Base-by-base conservation (phyloP, 2,797 vertebrate species). In the Enteromius afrohamiltoni region DNA sequence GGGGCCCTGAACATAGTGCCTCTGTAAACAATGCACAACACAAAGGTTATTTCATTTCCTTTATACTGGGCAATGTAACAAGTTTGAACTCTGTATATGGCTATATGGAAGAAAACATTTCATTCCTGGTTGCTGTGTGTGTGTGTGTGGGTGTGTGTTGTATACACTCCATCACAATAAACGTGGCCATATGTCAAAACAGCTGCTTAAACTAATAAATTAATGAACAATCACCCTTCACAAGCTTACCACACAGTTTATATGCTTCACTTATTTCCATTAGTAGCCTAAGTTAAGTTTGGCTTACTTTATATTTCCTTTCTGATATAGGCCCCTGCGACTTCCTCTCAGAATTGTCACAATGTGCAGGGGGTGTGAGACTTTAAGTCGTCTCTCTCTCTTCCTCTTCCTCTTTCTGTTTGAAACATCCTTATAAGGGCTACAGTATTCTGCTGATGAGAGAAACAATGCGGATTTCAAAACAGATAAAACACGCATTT, bases 381-480 rank as follows among this genome's bases (percentile, higher is more conserved):
- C 90, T 77, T 77, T 55, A 65, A 49, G 86, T 68, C 49, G 47
- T 80, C 81, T 84, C 74, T 87, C 86, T 90, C 88, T 86, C 89
- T 89, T 49, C 55, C 80, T 74, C 88, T 83, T 82, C 88, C 85
- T 87, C 86, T 92, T 86, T 87, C 89, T 89, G 62, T 64, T 80
- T 82, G 65, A 87, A 67, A 92, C 93, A 90, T 87, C 93, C 93
- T 91, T 95, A 93, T 93, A 93, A 91, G 93, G 93, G 16, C 67
- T 58, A 64, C 65, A n/a, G 73, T 37, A 53, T 85, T 86, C 53
- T 68, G 62, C 77, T 71, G 60, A 71, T 69, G 58, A 78, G 40
- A 83, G 65, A 85, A 77, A 79, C 47, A 45, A 53, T 70, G 53
- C 40, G 29, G 19, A 49, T 51, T 51, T 19, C 51, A 71, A 71